Evolutionary conservation across 2,113 vertebrate species (phyloP), one percentile per base, ranked within the genome.

Genomic region (Caranx ignobilis): DNA sequence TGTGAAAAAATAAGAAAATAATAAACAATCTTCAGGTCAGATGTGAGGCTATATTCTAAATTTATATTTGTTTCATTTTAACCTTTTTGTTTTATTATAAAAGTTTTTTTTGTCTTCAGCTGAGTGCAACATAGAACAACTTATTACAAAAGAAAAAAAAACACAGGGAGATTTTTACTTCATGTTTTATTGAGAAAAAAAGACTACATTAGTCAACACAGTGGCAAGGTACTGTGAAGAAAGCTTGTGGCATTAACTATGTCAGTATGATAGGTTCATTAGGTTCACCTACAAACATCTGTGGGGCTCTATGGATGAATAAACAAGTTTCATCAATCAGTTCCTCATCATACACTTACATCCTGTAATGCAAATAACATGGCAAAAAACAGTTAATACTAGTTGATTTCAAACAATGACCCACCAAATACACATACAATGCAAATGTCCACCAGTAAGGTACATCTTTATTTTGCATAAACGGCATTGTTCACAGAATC

Each of bases 161-260:
- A 26, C 26, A 26, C 26, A 26, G 26, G 26, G 26, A 21, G 15
- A 65, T 11, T 70, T 80, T 77, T 59, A 47, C 13, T 67, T 77
- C 19, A 47, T 74, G 59, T 88, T 93, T 92, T 89, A 92, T 89
- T 92, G 75, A 72, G 69, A 83, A 84, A 88, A 73, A 64, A 80
- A 61, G 77, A 78, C 67, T 83, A 83, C 71, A 86, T 48, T 34
- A 37, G 71, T 81, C 59, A 88, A 84, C 85, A 90, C 87, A 90
- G 83, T 86, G 75, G 54, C 68, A 88, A 80, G 81, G 47, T 82
- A 63, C 78, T 86, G 57, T 71, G 77, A 81, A 82, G 55, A 75
- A 84, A 85, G 86, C 60, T 81, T 66, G 34, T 78, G 41, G 75
- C 48, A 63, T 61, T 74, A 60, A 78, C 48, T 74, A 35, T 69